A percentile compares a stretch with the other conserved stretches of the same genome.
Evolutionary conservation across 2,888 invertebrate species (phyloP).

Genomic region (Nasonovia ribisnigri): DNA sequence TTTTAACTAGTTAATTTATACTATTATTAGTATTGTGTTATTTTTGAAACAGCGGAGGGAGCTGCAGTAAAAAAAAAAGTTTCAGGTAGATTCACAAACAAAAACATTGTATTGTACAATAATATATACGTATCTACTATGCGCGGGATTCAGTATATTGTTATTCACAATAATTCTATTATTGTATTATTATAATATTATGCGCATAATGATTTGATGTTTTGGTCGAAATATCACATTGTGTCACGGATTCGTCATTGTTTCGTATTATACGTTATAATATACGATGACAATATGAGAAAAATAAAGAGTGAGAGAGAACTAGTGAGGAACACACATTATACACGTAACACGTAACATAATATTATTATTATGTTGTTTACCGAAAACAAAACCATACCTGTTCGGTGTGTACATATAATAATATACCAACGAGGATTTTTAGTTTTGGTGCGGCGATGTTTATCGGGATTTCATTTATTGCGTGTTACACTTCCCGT

Average conservation of each 20-base stretch:
- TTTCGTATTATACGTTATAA: conserved; percentile 5
- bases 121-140: background rate
- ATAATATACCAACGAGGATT: background rate
- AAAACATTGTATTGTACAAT: conserved; percentile 14
- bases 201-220: conserved; percentile 42
- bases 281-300: conserved; percentile 23
- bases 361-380: background rate
- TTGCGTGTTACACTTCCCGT: background rate
- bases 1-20: background rate
- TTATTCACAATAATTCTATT: conserved; percentile 40
- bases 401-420: background rate
- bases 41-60: background rate
- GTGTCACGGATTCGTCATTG: conserved; percentile 44
- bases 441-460: background rate
- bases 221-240: conserved; percentile 51
- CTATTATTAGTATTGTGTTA: background rate
- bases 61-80: background rate
- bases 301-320: background rate
- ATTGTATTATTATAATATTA: conserved; percentile 48
- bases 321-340: background rate
- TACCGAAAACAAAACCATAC: background rate
- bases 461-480: background rate
- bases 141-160: conserved; percentile 41
- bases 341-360: background rate
- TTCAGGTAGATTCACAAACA: conserved; percentile 1